Percentiles rank a stretch among this genome's conserved stretches.
Conservation (phyloP, 2,797 vertebrate genomes). For the Siniperca undulata region DNA sequence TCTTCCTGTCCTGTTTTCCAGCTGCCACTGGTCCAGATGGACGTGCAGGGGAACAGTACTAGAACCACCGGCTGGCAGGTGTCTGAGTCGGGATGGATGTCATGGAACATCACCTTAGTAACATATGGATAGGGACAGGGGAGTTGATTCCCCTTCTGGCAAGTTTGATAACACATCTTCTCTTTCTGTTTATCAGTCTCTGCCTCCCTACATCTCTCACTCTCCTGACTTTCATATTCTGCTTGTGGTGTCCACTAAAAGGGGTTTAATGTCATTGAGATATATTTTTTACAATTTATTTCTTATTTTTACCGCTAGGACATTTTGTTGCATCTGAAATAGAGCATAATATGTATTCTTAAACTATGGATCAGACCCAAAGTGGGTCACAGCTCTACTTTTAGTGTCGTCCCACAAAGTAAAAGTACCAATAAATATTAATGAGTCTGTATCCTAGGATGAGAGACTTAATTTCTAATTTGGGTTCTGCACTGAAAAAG, state of each 20-base stretch:
- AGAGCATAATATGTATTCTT: conserved; percentile 56
- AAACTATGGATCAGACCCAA: conserved; percentile 64
- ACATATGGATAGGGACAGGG: conserved; percentile 81
- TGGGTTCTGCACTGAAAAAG: conserved; percentile 70
- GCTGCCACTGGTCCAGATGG: conserved; percentile 77
- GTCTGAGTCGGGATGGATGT: conserved; percentile 81
- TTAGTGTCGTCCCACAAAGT: conserved; percentile 67
- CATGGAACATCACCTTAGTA: conserved; percentile 84
- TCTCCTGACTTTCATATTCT: conserved; percentile 35
- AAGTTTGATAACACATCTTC: conserved; percentile 61
- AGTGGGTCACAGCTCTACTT: conserved; percentile 74
- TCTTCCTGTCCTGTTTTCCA: conserved; percentile 59
- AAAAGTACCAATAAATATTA: conserved; percentile 82
- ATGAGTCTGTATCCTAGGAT: conserved; percentile 70
- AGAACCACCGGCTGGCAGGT: conserved; percentile 78
- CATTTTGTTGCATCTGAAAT: conserved; percentile 48
- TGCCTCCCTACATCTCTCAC: conserved; percentile 30
- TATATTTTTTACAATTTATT: neutral
- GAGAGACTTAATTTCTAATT: conserved; percentile 74
- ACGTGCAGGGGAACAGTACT: conserved; percentile 65
- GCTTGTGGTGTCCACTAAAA: conserved; percentile 29
- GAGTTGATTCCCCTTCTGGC: conserved; percentile 80
- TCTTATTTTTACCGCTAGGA: conserved; percentile 17
- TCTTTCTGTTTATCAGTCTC: conserved; percentile 44
- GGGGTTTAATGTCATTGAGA: conserved; percentile 29